Base-by-base conservation (phyloP, 2,797 vertebrate genomes). In the Triplophysa yarkandensis region DNA sequence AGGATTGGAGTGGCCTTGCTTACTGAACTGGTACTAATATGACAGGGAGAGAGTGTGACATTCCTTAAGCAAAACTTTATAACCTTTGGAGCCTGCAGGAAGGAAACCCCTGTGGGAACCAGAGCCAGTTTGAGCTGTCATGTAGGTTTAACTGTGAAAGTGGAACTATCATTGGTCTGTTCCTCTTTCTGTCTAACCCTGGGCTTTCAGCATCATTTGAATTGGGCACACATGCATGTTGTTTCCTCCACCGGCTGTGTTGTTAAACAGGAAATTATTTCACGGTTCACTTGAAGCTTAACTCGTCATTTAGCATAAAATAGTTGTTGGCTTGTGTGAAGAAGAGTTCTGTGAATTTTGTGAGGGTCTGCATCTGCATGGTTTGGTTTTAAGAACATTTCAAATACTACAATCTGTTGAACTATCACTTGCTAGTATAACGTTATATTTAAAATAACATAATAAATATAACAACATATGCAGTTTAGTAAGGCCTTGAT, bases 31-130 rank as follows among this genome's bases (percentile, higher is more conserved):
- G 0, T 79, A 63, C 2, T 50, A 54, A 36, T 58, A 5, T 67
- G 23, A 19, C 23, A n/a, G 70, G 77, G 83, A 28, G 54, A 16
- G 64, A 36, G 85, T 77, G 62, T 52, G 36, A 72, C 61, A 79
- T 50, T 77, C 14, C 30, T 50, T n/a, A n/a, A n/a, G n/a, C n/a
- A 19, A 66, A 66, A 28, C 60, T 60, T 30, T 34, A 41, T 19
- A 41, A 43, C n/a, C 54, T 67, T 66, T 65, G 62, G 72, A 73
- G 68, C 36, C 73, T 6, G 85, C 81, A 88, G 87, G 87, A 88
- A 87, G 76, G 71, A 1, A 62, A 68, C 60, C 54, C 80, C 80
- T 87, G 78, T 83, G 76, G 65, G 85, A 89, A 87, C 60, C 69
- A 72, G 39, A 57, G 52, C 79, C 23, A 32, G 41, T 21, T 68